These are phyloP conservation scores for Cavia aperea DNA, from an alignment of 2,113 vertebrate genomes.

Conservation along the genomic window DNA sequence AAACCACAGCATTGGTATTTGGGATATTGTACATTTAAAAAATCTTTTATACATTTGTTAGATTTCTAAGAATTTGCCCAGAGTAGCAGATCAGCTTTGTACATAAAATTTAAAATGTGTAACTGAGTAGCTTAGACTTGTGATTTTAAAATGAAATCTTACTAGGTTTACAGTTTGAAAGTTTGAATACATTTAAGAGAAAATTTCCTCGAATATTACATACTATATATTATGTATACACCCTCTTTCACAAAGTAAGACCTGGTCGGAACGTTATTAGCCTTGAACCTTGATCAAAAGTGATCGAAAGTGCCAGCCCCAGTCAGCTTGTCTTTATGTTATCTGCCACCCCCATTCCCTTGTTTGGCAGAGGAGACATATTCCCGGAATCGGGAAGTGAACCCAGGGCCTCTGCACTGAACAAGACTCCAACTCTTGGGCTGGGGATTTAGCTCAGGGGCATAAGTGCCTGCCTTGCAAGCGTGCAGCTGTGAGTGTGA, in stretches of 20 bases:
- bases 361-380: neutral
- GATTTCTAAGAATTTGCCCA: slow-evolving; percentile 10
- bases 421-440: neutral
- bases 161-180: neutral
- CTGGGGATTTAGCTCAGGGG: too few relatives aligned
- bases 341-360: neutral
- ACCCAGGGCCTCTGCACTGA: neutral
- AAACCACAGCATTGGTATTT: neutral
- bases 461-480: too few relatives aligned
- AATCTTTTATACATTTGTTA: neutral
- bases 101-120: slow-evolving; percentile 25
- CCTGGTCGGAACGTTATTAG: neutral
- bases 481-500: too few relatives aligned
- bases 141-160: slow-evolving; percentile 38
- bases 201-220: neutral
- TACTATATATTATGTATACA: neutral
- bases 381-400: neutral
- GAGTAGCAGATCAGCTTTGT: neutral
- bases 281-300: neutral
- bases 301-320: neutral
- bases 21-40: neutral
- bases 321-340: neutral
- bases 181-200: neutral
- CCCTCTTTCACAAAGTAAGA: neutral
- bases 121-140: neutral